Percentiles rank a stretch among this genome's conserved stretches.
phyloP scores from a whole-genome alignment of 2,113 vertebrate species.

The Desmodus rotundus region DNA sequence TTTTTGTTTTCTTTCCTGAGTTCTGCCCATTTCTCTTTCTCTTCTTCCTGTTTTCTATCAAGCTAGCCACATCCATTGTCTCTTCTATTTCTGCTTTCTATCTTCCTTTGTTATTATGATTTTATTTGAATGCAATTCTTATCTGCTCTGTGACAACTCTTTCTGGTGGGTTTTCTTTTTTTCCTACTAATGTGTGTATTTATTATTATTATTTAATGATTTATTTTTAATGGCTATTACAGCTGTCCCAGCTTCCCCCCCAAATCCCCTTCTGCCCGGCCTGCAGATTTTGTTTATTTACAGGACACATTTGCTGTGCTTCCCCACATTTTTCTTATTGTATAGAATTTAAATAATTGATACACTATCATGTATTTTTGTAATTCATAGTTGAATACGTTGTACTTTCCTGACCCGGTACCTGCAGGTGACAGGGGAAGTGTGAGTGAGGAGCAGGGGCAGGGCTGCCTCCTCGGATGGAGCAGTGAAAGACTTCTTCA shows the following conservation, averaged over 20 bases:
- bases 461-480: too few species aligned
- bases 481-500: not conserved
- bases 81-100: not conserved
- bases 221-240: too few species aligned
- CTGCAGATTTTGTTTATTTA: too few species aligned
- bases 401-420: not conserved
- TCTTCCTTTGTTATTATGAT: not conserved
- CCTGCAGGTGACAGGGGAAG: not conserved
- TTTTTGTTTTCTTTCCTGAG: not conserved
- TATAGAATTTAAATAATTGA: not conserved
- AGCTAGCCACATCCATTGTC: not conserved
- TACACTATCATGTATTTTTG: not conserved
- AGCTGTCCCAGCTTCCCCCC: too few species aligned
- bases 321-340: not conserved
- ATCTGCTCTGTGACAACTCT: not conserved
- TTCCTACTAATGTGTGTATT: too few species aligned
- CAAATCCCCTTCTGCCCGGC: too few species aligned
- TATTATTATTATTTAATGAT: too few species aligned
- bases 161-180: not conserved
- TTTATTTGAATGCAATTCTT: not conserved
- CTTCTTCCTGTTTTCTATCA: not conserved
- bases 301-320: not conserved
- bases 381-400: not conserved
- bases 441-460: fast-evolving
- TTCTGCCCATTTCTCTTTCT: not conserved